A percentile compares a stretch with the other conserved stretches of the same genome.
Evolutionary conservation across 2,113 vertebrate genomes (phyloP).

Genomic region (Etheostoma cragini): DNA sequence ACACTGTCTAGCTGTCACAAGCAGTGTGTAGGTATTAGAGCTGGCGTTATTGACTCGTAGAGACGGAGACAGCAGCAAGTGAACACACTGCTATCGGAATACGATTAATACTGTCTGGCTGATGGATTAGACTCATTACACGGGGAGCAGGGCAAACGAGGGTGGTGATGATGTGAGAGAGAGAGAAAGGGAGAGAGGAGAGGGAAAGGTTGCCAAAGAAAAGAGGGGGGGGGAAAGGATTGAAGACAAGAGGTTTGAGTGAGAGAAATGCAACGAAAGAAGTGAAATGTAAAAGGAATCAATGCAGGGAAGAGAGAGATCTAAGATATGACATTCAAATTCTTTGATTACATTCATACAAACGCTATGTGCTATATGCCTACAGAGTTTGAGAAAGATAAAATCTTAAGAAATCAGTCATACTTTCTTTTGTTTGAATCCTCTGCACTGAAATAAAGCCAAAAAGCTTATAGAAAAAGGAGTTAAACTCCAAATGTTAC

Average conservation of each 20-base stretch:
- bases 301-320: background rate
- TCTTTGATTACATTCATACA: conserved; percentile 13
- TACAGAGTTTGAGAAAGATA: background rate
- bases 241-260: conserved; percentile 2
- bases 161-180: conserved; percentile 16
- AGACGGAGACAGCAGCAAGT: conserved; percentile 75
- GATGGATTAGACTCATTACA: conserved; percentile 84
- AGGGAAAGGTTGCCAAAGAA: background rate
- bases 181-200: background rate
- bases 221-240: background rate
- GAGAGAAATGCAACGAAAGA: conserved; percentile 3
- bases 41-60: conserved; percentile 77
- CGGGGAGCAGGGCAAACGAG: conserved; percentile 59
- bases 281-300: background rate
- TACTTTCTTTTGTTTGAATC: background rate
- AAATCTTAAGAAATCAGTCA: background rate
- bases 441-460: no score
- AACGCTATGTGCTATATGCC: conserved; percentile 18
- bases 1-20: conserved; percentile 61
- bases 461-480: background rate
- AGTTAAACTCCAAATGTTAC: background rate
- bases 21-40: conserved; percentile 69
- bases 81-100: conserved; percentile 82
- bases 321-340: conserved; percentile 9
- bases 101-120: conserved; percentile 82